A percentile compares a stretch with the other conserved stretches of the same genome.
phyloP scores from a whole-genome alignment of 2,888 invertebrate species.

The Chrysolina oricalcia region DNA sequence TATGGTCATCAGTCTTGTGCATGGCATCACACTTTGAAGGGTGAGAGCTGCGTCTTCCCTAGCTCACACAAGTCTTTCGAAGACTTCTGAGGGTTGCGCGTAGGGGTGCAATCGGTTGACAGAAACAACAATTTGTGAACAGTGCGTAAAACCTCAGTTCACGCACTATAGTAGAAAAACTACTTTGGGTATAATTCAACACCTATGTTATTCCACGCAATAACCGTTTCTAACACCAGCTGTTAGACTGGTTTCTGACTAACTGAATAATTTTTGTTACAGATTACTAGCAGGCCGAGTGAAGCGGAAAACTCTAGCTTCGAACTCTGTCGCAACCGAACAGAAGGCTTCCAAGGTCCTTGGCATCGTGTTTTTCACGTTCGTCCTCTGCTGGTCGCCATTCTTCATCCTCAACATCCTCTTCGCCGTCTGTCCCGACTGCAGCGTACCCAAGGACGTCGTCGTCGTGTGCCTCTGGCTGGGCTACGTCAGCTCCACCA shows the following conservation, averaged over 20 bases:
- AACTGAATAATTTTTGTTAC: conserved; percentile 57
- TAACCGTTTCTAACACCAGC: neutral
- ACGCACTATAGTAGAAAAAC: no score
- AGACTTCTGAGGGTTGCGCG: no score
- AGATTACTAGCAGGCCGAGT: conserved; percentile 82
- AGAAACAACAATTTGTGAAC: no score
- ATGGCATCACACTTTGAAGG: no score
- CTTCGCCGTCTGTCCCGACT: conserved; percentile 88
- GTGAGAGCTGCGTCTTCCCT: no score
- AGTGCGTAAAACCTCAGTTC: no score
- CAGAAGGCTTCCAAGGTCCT: conserved; percentile 96
- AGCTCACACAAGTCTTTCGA: no score
- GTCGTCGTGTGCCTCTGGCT: conserved; percentile 92
- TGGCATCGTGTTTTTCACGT: conserved; percentile 93
- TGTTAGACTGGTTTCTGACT: neutral
- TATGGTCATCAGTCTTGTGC: no score
- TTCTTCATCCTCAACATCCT: conserved; percentile 92
- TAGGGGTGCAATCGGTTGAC: no score
- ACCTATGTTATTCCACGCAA: no score
- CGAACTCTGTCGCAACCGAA: conserved; percentile 90
- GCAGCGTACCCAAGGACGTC: conserved; percentile 83
- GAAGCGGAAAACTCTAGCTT: conserved; percentile 82
- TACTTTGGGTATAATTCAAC: no score
- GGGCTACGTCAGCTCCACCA: conserved; percentile 93
- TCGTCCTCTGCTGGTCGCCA: conserved; percentile 94